A percentile compares a stretch with the other conserved stretches of the same genome.
phyloP scores from a whole-genome alignment of 2,113 vertebrate genomes.

The Telmatochromis brachygnathus region DNA sequence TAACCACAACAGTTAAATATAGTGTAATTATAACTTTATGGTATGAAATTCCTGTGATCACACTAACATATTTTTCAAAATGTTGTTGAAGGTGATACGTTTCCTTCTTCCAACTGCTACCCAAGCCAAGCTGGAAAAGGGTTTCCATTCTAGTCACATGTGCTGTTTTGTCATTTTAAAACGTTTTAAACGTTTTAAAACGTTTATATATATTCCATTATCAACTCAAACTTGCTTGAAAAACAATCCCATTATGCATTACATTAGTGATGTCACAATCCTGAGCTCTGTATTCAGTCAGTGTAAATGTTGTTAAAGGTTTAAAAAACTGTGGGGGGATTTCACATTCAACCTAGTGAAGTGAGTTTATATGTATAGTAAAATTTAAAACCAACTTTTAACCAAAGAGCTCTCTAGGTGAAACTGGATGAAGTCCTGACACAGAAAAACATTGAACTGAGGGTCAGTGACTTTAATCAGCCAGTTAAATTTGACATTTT shows the following conservation, averaged over 20 bases:
- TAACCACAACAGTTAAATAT: not conserved
- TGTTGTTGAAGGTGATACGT: not conserved
- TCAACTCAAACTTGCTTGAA: not conserved
- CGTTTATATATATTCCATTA: not conserved
- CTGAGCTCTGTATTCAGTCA: not conserved
- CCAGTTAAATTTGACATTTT: not conserved
- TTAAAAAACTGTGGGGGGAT: not conserved
- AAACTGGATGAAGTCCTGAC: not conserved
- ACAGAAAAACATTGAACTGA: not conserved
- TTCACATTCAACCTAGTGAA: not conserved
- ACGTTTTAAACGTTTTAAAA: not conserved
- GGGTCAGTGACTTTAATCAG: not conserved
- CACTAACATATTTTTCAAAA: not conserved
- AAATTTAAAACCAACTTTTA: not conserved
- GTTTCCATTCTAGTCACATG: not conserved
- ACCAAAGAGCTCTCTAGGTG: not conserved
- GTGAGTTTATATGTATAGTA: not conserved
- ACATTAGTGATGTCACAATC: not conserved
- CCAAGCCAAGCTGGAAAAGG: not conserved
- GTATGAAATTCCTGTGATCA: not conserved
- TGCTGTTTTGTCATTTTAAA: not conserved
- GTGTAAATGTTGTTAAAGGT: not conserved
- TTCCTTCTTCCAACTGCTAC: not conserved
- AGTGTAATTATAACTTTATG: not conserved
- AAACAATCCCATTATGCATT: not conserved